Evolutionary conservation across 1,140 invertebrate genomes (phyloP).

Genomic region (Rhyacophila brunnea): DNA sequence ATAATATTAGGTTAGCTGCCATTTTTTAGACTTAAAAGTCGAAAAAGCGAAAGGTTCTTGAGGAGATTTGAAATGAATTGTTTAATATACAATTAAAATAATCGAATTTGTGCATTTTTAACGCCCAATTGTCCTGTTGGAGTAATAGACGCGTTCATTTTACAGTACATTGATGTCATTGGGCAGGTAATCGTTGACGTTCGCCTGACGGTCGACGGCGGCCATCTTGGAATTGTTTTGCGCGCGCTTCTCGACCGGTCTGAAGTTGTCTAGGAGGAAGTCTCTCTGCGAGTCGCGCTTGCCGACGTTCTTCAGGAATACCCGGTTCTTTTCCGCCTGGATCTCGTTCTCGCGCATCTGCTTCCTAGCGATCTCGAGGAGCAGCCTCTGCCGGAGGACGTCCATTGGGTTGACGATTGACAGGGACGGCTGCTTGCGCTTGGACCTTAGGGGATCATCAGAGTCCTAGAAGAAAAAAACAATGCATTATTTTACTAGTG

Average conservation of each 20-base stretch:
- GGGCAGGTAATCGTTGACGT: conserved; percentile 12
- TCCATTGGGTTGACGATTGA: conserved; percentile 78
- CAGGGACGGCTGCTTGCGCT: conserved; percentile 65
- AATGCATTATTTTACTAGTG: no score
- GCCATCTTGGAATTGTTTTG: conserved; percentile 7
- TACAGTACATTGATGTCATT: conserved; percentile 23
- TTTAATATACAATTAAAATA: no score
- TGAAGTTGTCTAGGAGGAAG: conserved; percentile 4
- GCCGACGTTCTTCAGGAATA: conserved; percentile 59
- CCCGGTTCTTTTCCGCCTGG: conserved; percentile 57
- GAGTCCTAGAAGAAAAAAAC: conserved; percentile 21
- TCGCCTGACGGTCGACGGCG: conserved; percentile 5
- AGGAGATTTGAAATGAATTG: no score
- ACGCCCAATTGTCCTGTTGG: conserved; percentile 5
- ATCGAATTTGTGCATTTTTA: no score
- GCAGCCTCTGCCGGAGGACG: conserved; percentile 69
- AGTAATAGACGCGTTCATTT: conserved; percentile 18
- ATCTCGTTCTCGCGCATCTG: conserved; percentile 65
- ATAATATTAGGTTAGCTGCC: no score
- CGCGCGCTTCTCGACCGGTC: conserved; percentile 13
- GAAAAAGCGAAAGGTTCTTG: no score
- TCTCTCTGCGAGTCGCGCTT: conserved; percentile 45
- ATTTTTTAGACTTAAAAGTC: no score
- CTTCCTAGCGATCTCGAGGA: conserved; percentile 72
- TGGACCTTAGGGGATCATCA: conserved; percentile 39